phyloP scores from a whole-genome alignment of 92 coral and sea anemone genomes.

The Muricea muricata region DNA sequence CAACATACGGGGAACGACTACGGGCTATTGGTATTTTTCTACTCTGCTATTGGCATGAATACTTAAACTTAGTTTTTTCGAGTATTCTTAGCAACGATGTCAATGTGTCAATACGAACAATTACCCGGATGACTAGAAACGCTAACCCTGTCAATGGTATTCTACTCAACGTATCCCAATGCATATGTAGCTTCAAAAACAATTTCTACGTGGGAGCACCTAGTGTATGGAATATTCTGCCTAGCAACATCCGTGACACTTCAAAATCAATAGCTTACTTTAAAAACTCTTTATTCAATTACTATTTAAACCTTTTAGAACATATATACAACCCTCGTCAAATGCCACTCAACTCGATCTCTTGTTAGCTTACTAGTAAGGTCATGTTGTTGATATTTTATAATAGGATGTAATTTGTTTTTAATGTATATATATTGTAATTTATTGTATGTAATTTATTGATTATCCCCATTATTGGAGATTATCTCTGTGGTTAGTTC shows the following conservation, averaged over 20 bases:
- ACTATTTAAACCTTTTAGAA: no score
- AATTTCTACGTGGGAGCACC: slow-evolving; percentile 52
- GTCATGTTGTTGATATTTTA: no score
- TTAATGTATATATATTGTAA: no score
- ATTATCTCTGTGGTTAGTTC: no score
- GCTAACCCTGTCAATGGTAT: slow-evolving; percentile 23
- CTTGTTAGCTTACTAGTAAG: no score
- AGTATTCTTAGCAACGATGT: slow-evolving; percentile 25
- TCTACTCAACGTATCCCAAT: slow-evolving; percentile 23
- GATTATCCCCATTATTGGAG: no score
- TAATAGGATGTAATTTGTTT: no score
- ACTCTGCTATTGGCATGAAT: neutral
- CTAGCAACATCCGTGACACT: slow-evolving; percentile 40
- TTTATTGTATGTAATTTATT: no score
- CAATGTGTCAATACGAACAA: neutral
- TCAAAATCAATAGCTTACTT: no score
- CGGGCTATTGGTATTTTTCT: neutral
- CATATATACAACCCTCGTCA: no score
- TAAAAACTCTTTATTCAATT: no score
- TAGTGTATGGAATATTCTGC: slow-evolving; percentile 45
- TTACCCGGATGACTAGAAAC: slow-evolving; percentile 43
- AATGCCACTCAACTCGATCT: no score
- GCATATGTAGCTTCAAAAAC: slow-evolving; percentile 35
- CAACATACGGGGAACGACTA: slow-evolving; percentile 32
- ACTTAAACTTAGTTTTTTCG: slow-evolving; percentile 20